Evolutionary conservation across 1,140 invertebrate species (phyloP).

Genomic region (Archivesica marissinica): DNA sequence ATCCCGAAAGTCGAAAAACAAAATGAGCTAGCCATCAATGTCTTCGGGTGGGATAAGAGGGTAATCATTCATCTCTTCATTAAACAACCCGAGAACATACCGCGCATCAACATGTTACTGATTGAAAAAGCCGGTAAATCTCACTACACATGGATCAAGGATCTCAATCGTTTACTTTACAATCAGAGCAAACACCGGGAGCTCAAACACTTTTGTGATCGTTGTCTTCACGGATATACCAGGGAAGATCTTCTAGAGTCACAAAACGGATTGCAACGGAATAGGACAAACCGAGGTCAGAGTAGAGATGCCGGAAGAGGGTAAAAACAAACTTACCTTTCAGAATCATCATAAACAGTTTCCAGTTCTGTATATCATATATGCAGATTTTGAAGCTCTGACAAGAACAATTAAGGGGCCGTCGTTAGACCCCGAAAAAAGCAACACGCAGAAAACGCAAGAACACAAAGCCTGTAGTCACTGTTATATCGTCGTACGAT

Average conservation of each 20-base stretch:
- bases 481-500: constrained; percentile 1
- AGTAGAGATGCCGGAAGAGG: not conserved
- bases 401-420: constrained; percentile 4
- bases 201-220: constrained; percentile 40
- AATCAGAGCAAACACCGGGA: constrained; percentile 12
- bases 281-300: not conserved
- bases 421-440: too few relatives aligned
- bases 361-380: not conserved
- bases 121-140: constrained; percentile 21
- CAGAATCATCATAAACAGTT: not conserved
- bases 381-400: not conserved
- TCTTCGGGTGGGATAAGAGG: too few relatives aligned
- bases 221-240: constrained; percentile 59
- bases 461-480: constrained; percentile 23
- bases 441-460: not conserved
- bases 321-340: not conserved
- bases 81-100: constrained; percentile 7
- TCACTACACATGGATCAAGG: constrained; percentile 60
- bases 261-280: constrained; percentile 27
- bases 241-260: constrained; percentile 1
- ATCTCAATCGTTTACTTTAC: constrained; percentile 51
- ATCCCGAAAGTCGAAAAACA: not conserved
- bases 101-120: constrained; percentile 1
- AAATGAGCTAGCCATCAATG: not conserved
- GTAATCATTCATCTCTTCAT: too few relatives aligned